Evolutionary conservation across 2,113 vertebrate genomes (phyloP).

Genomic region (Chionis minor): DNA sequence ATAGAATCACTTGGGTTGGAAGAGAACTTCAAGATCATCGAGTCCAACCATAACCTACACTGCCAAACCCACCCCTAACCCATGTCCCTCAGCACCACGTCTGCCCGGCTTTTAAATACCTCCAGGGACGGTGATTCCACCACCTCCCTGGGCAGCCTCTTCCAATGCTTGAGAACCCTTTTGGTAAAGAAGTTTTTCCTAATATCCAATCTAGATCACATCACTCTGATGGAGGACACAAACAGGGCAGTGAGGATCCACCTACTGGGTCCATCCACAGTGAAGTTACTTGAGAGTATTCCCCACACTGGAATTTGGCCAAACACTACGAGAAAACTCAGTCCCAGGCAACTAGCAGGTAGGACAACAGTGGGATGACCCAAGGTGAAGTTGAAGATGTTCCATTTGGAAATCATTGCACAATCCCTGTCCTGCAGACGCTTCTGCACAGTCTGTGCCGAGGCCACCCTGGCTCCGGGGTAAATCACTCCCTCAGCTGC

Average conservation of each 20-base stretch:
- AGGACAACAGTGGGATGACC: background rate
- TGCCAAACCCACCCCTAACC: too few relatives aligned
- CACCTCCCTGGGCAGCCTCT: too few relatives aligned
- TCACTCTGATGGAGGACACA: background rate
- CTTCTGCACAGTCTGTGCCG: background rate
- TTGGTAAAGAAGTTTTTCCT: too few relatives aligned
- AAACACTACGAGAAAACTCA: background rate
- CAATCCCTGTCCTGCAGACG: background rate
- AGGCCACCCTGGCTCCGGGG: background rate
- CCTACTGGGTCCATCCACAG: background rate
- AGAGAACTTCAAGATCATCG: too few relatives aligned
- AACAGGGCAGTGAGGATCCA: background rate
- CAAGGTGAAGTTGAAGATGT: background rate
- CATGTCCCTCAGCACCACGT: too few relatives aligned
- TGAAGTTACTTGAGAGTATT: background rate
- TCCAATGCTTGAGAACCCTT: too few relatives aligned
- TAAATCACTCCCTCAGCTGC: background rate
- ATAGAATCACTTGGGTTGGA: too few relatives aligned
- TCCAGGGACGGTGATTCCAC: too few relatives aligned
- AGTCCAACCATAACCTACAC: too few relatives aligned
- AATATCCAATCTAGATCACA: too few relatives aligned
- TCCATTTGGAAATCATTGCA: background rate
- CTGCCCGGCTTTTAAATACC: too few relatives aligned
- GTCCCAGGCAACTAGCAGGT: background rate
- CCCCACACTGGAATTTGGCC: background rate